Evolutionary conservation across 2,888 invertebrate genomes (phyloP).

Genomic region (Zhuqinia jingwanae): DNA sequence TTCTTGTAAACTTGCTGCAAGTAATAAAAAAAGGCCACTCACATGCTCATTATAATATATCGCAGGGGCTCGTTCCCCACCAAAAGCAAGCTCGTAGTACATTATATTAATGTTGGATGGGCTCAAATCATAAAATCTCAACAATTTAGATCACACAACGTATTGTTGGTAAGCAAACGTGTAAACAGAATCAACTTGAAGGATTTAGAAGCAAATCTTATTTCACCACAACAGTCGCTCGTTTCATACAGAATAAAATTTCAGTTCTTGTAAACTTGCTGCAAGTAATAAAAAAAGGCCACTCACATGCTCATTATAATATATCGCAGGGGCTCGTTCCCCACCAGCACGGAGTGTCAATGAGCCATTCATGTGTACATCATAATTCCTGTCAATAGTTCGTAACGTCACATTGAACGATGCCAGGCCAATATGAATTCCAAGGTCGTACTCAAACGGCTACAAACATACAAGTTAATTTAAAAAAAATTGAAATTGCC

Average conservation of each 20-base stretch:
- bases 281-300: not conserved
- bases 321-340: constrained; percentile 52
- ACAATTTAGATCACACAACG: not conserved
- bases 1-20: not conserved
- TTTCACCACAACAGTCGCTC: not conserved
- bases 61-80: constrained; percentile 47
- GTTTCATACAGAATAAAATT: too few species aligned
- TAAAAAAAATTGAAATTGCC: not conserved
- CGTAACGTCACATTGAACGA: constrained; percentile 76
- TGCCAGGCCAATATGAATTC: constrained; percentile 77
- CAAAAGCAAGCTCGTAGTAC: not conserved
- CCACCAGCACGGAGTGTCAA: constrained; percentile 50
- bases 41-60: constrained; percentile 71
- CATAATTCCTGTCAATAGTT: constrained; percentile 62
- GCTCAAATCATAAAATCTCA: constrained; percentile 15
- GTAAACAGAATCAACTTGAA: not conserved
- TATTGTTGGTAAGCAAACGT: not conserved
- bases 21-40: not conserved
- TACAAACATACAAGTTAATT: constrained; percentile 32
- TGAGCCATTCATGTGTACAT: constrained; percentile 59
- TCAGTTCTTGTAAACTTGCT: too few species aligned
- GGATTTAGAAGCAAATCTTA: not conserved
- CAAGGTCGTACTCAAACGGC: constrained; percentile 74
- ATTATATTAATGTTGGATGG: not conserved
- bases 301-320: constrained; percentile 69